phyloP scores from a whole-genome alignment of 2,797 vertebrate genomes.

The Anomalospiza imberbis region DNA sequence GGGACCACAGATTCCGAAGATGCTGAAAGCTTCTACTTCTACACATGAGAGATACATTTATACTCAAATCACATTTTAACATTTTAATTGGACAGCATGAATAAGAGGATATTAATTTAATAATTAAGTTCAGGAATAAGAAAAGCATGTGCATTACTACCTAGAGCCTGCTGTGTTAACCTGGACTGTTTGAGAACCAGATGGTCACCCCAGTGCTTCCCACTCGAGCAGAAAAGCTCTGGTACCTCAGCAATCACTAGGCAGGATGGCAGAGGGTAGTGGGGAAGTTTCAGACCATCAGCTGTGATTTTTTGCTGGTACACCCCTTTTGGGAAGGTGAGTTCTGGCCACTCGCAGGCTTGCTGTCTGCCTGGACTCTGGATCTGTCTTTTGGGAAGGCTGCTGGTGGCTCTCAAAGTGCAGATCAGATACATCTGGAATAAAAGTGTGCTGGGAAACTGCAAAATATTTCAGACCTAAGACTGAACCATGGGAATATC shows the following conservation, averaged over 20 bases:
- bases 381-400: neutral
- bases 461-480: neutral
- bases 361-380: neutral
- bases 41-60: neutral
- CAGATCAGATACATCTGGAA: neutral
- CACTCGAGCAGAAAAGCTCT: neutral
- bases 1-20: neutral
- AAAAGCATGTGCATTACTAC: neutral
- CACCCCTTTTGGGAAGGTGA: neutral
- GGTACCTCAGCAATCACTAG: neutral
- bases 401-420: neutral
- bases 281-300: neutral
- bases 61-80: neutral
- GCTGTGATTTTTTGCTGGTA: neutral
- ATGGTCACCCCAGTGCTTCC: neutral
- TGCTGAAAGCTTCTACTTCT: neutral
- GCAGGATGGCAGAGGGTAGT: neutral
- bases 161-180: neutral
- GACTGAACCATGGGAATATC: neutral
- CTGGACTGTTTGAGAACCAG: neutral
- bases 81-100: neutral
- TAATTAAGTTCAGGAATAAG: neutral
- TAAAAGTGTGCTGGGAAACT: neutral
- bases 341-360: neutral
- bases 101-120: neutral